Conservation (phyloP, 2,888 invertebrate genomes). For the Apotomis turbidana region DNA sequence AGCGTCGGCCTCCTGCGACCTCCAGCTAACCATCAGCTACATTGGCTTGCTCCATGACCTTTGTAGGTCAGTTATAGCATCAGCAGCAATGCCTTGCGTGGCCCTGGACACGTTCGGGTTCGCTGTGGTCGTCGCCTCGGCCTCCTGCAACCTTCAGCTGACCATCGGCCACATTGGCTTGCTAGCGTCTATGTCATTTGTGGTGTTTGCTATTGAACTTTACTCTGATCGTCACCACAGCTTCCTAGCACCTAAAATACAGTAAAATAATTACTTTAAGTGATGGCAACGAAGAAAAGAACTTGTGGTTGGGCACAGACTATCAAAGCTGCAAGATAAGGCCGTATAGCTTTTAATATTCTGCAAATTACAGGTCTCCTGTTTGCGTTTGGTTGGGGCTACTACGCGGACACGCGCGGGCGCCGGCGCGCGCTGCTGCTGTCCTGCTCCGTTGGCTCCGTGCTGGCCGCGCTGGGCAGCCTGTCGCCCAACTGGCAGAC, state of each 20-base stretch:
- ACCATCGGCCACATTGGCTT: constrained; percentile 59
- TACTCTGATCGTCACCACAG: no score
- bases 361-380: constrained; percentile 55
- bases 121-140: constrained; percentile 61
- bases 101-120: constrained; percentile 68
- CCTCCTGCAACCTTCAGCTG: constrained; percentile 63
- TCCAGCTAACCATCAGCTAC: constrained; percentile 58
- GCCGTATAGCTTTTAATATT: no score
- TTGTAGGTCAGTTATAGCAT: constrained; percentile 60
- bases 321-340: no score
- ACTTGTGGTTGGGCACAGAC: no score
- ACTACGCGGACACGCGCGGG: constrained; percentile 88
- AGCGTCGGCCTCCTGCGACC: constrained; percentile 64
- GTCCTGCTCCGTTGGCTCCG: constrained; percentile 73
- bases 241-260: no score
- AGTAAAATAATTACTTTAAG: no score
- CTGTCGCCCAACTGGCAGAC: constrained; percentile 82
- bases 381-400: constrained; percentile 85
- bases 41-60: no score
- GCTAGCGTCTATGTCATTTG: constrained; percentile 64
- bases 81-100: constrained; percentile 54
- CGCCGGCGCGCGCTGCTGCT: constrained; percentile 81
- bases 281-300: no score
- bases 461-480: constrained; percentile 79
- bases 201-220: constrained; percentile 44